Base-by-base conservation (phyloP, 2,113 vertebrate species). In the Lepidothrix coronata region DNA sequence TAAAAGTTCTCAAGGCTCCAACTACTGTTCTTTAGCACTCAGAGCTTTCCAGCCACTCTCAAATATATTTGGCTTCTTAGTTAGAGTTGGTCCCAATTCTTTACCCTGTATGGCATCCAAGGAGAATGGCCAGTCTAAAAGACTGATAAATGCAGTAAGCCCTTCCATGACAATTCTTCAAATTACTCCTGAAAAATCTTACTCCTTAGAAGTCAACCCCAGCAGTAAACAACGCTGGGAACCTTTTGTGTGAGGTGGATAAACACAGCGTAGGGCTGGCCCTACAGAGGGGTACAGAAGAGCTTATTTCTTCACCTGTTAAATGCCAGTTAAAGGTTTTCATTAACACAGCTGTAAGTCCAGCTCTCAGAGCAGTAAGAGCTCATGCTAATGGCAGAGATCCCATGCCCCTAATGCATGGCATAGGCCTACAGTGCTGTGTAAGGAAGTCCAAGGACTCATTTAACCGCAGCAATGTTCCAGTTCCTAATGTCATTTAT, bases 361-460 rank as follows among this genome's bases (percentile, higher is more conserved):
- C 58, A 71, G n/a, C 6, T 67, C 18, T 41, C 51, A n/a, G 55
- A 63, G 39, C 73, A 73, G 37, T 3, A 15, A 12, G 48, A 65
- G 70, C 22, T 44, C 44, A 14, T 67, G 33, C 8, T 27, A 9
- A 4, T 5, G 31, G 20, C 71, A 71, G 57, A 58, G 54, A 63
- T 16, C 24, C 16, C 3, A 1, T 8, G 9, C 8, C n/a, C 7
- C 76, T 37, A 51, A 51, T 17, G 33, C 30, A 52, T 1, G 3
- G 48, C 54, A 37, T 31, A 37, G 63, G 33, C 25, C 37, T 18
- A 3, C n/a, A 57, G 1, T 20, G 7, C 22, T 27, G 9, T 22
- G 15, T 8, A 18, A 72, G 75, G 20, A 51, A 59, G 33, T 9
- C 11, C 10, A 44, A 22, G 14, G 14, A 10, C 16, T 44, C 39